phyloP scores from a whole-genome alignment of 2,113 vertebrate genomes.

The Cacatua alba region DNA sequence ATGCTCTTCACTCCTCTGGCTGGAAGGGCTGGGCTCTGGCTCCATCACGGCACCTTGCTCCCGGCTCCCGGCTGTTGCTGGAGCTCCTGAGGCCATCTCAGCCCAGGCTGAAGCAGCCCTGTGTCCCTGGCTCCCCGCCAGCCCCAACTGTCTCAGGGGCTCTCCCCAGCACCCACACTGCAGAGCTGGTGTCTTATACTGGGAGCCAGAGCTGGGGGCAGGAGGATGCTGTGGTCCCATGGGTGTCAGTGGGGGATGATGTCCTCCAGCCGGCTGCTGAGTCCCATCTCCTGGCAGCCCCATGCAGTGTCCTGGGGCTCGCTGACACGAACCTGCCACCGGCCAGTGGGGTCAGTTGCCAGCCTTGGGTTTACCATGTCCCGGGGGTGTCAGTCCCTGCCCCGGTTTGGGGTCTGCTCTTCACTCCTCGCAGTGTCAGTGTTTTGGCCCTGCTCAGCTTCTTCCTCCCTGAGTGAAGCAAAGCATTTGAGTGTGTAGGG shows the following conservation, averaged over 20 bases:
- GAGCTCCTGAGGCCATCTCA: neutral
- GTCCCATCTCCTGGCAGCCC: neutral
- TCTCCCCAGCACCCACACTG: fast-evolving
- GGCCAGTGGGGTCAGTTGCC: neutral
- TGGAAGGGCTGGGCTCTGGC: neutral
- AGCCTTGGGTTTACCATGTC: neutral
- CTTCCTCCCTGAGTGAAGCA: neutral
- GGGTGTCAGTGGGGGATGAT: neutral
- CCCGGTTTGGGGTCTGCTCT: neutral
- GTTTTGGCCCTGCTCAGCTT: neutral
- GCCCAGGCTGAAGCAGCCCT: neutral
- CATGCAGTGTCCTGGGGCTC: fast-evolving
- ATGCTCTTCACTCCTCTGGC: neutral
- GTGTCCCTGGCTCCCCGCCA: fast-evolving
- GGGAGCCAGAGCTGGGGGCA: neutral
- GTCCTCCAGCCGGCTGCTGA: fast-evolving
- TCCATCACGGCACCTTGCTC: neutral
- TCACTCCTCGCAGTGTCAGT: neutral
- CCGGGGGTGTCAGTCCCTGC: neutral
- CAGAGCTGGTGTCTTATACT: neutral
- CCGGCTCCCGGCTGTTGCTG: neutral
- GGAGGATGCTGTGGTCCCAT: neutral
- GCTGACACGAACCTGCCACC: neutral
- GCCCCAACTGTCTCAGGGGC: fast-evolving
- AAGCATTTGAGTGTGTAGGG: neutral